Evolutionary conservation across 2,113 vertebrate species (phyloP).

Genomic region (Mustela nigripes): DNA sequence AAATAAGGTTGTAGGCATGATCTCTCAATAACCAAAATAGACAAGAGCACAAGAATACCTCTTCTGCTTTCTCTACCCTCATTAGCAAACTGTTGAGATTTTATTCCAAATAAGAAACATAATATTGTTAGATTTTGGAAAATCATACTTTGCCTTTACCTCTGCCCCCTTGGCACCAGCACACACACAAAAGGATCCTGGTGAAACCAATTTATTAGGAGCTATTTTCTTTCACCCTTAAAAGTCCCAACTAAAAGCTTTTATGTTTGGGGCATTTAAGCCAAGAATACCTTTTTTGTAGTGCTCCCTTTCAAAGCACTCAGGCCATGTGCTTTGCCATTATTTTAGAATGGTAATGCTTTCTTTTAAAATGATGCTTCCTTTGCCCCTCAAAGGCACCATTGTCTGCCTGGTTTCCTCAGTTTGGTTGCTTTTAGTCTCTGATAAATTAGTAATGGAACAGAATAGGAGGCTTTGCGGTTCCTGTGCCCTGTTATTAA

Average conservation of each 20-base stretch:
- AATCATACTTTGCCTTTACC: neutral
- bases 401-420: slow-evolving; percentile 85
- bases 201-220: slow-evolving; percentile 33
- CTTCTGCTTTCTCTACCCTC: neutral
- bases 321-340: slow-evolving; percentile 48
- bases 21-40: neutral
- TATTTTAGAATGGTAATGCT: slow-evolving; percentile 78
- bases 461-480: slow-evolving; percentile 76
- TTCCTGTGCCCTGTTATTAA: slow-evolving; percentile 81
- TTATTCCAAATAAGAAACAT: neutral
- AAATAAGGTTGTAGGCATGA: neutral
- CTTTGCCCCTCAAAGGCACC: slow-evolving; percentile 71
- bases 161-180: neutral
- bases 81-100: neutral
- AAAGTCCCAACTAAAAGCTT: slow-evolving; percentile 62
- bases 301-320: slow-evolving; percentile 39
- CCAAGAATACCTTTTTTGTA: slow-evolving; percentile 61
- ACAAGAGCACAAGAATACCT: neutral
- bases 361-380: slow-evolving; percentile 70
- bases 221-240: slow-evolving; percentile 38
- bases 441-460: slow-evolving; percentile 85
- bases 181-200: neutral
- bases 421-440: slow-evolving; percentile 82
- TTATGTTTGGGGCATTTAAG: slow-evolving; percentile 59
- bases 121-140: neutral